A percentile compares a stretch with the other conserved stretches of the same genome.
Conservation (phyloP, 2,797 vertebrate species). For the Remorina albescens region DNA sequence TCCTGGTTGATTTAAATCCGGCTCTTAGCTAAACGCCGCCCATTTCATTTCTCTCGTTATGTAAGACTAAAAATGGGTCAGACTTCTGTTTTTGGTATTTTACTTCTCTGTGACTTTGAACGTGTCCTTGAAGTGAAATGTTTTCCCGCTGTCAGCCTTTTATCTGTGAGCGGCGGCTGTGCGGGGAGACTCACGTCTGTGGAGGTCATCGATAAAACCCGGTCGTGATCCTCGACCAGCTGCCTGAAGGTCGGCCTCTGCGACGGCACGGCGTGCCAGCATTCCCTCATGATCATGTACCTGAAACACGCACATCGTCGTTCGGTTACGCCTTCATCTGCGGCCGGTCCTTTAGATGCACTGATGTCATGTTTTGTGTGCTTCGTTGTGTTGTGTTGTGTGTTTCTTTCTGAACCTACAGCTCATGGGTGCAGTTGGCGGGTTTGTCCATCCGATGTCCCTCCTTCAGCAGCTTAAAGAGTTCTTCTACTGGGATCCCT, state of each 20-base stretch:
- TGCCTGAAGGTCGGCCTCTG: constrained; percentile 98
- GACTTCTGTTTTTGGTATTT: neutral
- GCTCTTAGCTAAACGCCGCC: too few relatives aligned
- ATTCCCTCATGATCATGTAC: constrained; percentile 99
- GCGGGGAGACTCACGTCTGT: constrained; percentile 89
- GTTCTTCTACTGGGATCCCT: constrained; percentile 97
- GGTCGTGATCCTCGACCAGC: constrained; percentile 97
- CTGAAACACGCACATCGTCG: constrained; percentile 74
- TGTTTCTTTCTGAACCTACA: constrained; percentile 79
- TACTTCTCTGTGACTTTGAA: neutral
- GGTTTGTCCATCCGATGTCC: constrained; percentile 99
- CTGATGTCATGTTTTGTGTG: too few relatives aligned
- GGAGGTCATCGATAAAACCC: constrained; percentile 94
- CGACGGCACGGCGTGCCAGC: constrained; percentile 95
- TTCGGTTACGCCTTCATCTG: neutral
- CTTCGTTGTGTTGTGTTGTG: too few relatives aligned
- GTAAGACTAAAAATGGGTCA: neutral
- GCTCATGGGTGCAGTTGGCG: constrained; percentile 96
- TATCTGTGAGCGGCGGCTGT: constrained; percentile 22
- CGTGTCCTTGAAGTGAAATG: neutral
- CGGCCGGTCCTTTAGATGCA: too few relatives aligned
- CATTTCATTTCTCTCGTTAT: neutral
- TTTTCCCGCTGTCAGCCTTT: neutral
- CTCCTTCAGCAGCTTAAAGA: constrained; percentile 98
- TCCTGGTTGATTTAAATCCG: too few relatives aligned